phyloP scores from a whole-genome alignment of 2,113 vertebrate species.

The Aphyosemion australe region DNA sequence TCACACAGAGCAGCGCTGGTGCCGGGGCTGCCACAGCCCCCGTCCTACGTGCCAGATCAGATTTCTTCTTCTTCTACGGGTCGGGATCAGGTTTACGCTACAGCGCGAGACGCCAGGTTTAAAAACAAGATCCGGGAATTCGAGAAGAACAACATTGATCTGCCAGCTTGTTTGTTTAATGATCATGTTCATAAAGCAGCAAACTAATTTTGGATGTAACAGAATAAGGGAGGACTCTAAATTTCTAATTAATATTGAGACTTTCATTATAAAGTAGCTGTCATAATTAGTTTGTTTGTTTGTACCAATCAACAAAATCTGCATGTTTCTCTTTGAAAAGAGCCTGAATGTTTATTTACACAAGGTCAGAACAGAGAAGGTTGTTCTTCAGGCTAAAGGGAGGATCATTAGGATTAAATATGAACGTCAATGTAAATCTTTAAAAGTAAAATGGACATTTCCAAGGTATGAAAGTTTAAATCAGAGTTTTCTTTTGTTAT shows the following conservation, averaged over 20 bases:
- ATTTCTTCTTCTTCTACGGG: background rate
- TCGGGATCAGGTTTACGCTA: slow-evolving; percentile 11
- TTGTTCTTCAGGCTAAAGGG: no score
- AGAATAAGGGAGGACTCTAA: background rate
- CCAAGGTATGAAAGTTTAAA: no score
- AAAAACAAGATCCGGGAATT: slow-evolving; percentile 19
- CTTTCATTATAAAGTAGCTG: no score
- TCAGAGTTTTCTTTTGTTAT: no score
- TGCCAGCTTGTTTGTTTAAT: slow-evolving; percentile 2
- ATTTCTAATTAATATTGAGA: background rate
- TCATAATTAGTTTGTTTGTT: no score
- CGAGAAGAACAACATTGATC: background rate
- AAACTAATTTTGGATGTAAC: background rate
- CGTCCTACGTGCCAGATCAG: slow-evolving; percentile 9
- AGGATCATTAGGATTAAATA: no score
- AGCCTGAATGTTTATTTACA: no score
- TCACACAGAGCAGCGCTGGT: background rate
- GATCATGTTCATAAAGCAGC: slow-evolving; percentile 1
- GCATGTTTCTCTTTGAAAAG: no score
- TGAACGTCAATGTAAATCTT: no score
- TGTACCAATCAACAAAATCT: no score
- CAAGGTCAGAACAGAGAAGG: no score
- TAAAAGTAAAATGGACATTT: no score
- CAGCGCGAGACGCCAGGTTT: background rate
- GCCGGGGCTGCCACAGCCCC: background rate